These are phyloP conservation scores for Tenthredo mesomela DNA, from an alignment of 2,888 invertebrate genomes.

Conservation along the genomic window DNA sequence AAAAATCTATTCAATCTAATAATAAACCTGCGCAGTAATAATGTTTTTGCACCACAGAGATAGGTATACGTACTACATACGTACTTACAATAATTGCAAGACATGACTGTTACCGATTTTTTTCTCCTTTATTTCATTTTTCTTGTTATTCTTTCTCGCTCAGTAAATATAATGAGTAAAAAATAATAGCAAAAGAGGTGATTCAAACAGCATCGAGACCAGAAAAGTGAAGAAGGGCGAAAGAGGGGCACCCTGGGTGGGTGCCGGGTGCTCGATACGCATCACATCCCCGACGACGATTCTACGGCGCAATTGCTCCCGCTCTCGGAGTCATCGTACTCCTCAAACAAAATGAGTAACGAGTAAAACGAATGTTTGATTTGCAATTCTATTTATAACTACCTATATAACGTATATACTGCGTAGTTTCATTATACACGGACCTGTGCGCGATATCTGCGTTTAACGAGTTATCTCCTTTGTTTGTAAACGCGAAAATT, in stretches of 20 bases:
- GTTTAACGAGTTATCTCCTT: conserved; percentile 37
- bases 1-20: background rate
- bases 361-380: conserved; percentile 48
- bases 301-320: conserved; percentile 26
- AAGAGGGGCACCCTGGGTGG: background rate
- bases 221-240: background rate
- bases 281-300: conserved; percentile 3
- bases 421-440: background rate
- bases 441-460: background rate
- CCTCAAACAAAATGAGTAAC: conserved; percentile 48
- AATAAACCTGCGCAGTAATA: background rate
- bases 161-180: background rate
- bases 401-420: background rate
- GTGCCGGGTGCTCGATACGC: background rate
- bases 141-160: conserved; percentile 45
- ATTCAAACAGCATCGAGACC: background rate
- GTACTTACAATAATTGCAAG: background rate
- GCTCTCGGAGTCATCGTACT: conserved; percentile 20
- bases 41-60: background rate
- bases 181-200: background rate
- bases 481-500: conserved; percentile 16
- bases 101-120: conserved; percentile 3
- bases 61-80: too few species aligned
- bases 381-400: conserved; percentile 33
- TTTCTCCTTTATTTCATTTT: conserved; percentile 53